Base-by-base conservation (phyloP, 2,888 invertebrate species). In the Thereva unica region DNA sequence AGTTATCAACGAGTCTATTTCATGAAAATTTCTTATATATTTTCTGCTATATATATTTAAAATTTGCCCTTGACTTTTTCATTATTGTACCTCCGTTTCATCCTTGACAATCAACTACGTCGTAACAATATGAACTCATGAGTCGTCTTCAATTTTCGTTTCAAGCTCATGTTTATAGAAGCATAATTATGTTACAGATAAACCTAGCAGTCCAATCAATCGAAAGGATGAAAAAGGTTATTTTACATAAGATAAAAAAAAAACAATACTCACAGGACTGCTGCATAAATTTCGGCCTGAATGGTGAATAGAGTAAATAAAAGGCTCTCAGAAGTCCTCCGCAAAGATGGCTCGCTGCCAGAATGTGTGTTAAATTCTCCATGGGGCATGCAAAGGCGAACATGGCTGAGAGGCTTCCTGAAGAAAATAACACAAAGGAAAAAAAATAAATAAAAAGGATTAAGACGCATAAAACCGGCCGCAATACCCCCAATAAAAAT, bases 351-450 rank as follows among this genome's bases (percentile, higher is more conserved):
- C 81, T 78, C n/a, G 77, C 80, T 1, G 81, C 81, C 66, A 81
- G 67, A 3, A 77, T 79, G 53, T 83, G 81, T 49, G 82, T 82
- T 35, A 85, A 76, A 73, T 84, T 83, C 66, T 83, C 82, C 69
- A 85, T 72, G 1, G 85, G 85, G 71, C 85, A 85, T 45, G 85
- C 83, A 72, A 85, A 85, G 4, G 85, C 85, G 68, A 85, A 72
- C 76, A 85, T 83, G 54, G 84, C 84, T 50, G 84, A 83, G 41
- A 85, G 75, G 69, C 84, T 84, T 63, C 85, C 84, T 81, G 50
- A n/a, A 67, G 37, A 41, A 41, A 23, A 23, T 34, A 68, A 35
- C 37, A 52, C 34, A 10, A 44, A 45, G 44, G 9, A 45, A n/a
- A 67, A 34, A 47, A 53, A 35, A 12, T 5, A 10, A n/a, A 5